Evolutionary conservation across 2,113 vertebrate genomes (phyloP).

Genomic region (Cynocephalus volans): DNA sequence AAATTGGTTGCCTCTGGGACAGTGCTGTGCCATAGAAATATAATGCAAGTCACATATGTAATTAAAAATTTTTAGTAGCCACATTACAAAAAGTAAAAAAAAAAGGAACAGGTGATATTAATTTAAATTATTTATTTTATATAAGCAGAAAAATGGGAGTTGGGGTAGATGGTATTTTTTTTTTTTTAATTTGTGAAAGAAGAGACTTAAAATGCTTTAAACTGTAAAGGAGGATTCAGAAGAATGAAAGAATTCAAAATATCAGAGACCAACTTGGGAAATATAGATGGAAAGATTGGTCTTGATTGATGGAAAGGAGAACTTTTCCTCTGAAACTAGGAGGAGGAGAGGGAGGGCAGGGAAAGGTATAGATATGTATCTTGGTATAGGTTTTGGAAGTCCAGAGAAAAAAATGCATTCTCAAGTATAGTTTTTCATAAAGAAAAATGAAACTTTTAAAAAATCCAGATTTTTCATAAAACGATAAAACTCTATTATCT

Average conservation of each 20-base stretch:
- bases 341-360: background rate
- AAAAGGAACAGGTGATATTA: background rate
- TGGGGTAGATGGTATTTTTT: background rate
- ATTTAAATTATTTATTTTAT: background rate
- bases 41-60: fast-evolving
- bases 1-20: background rate
- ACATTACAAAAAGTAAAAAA: background rate
- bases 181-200: background rate
- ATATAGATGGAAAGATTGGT: background rate
- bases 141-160: background rate
- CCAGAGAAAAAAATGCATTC: background rate
- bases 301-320: background rate
- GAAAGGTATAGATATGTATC: background rate
- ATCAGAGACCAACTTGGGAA: background rate
- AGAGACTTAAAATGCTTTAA: background rate
- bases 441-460: background rate
- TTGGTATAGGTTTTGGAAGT: background rate
- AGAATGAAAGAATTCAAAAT: background rate
- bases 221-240: background rate
- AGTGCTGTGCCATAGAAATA: background rate
- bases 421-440: background rate
- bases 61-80: background rate
- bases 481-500: background rate
- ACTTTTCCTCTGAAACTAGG: background rate
- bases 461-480: background rate